Evolutionary conservation across 2,797 vertebrate genomes (phyloP).

Genomic region (Dromococcyx pavoninus): DNA sequence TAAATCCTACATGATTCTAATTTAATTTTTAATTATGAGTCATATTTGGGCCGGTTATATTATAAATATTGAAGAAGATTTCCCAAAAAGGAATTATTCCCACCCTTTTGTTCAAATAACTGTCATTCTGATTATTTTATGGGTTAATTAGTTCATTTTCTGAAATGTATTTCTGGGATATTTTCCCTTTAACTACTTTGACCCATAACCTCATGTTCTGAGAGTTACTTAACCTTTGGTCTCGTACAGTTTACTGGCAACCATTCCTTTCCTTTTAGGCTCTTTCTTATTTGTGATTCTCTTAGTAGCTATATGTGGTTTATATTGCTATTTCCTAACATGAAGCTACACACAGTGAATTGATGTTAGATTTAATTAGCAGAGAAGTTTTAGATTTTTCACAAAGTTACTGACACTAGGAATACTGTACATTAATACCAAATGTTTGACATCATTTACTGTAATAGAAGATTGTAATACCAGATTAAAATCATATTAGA

Average conservation of each 20-base stretch:
- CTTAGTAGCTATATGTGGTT: not conserved
- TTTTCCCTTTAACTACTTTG: conserved; percentile 51
- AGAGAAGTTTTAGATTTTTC: not conserved
- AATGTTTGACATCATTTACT: not conserved
- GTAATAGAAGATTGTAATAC: not conserved
- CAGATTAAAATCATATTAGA: not conserved
- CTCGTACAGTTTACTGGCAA: conserved; percentile 43
- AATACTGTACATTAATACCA: not conserved
- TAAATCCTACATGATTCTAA: not conserved
- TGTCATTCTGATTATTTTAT: conserved; percentile 36
- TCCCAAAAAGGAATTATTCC: conserved; percentile 18
- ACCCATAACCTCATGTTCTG: conserved; percentile 45
- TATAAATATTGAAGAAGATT: not conserved
- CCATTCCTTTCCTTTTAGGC: conserved; percentile 46
- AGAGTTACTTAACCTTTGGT: conserved; percentile 64
- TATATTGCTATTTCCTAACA: not conserved
- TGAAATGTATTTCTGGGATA: conserved; percentile 51
- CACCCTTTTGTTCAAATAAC: conserved; percentile 35
- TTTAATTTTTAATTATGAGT: not conserved
- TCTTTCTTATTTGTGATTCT: conserved; percentile 34
- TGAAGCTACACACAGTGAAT: not conserved
- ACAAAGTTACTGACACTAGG: not conserved
- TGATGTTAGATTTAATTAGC: not conserved
- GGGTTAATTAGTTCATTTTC: conserved; percentile 58
- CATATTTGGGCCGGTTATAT: not conserved